These are phyloP conservation scores for Parnassius mnemosyne DNA, from an alignment of 2,888 invertebrate species.

Conservation along the genomic window DNA sequence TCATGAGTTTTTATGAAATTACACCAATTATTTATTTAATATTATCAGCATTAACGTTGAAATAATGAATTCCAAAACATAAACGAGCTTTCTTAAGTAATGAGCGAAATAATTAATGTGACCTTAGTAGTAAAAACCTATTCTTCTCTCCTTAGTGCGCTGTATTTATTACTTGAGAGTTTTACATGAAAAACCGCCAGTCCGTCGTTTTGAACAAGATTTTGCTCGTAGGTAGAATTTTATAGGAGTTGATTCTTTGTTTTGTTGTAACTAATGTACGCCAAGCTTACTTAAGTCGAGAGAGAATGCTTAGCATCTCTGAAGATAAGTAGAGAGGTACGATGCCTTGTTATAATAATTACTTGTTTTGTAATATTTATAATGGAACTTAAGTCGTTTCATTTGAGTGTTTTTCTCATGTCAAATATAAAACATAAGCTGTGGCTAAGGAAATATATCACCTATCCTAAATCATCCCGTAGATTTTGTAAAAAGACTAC, in stretches of 20 bases:
- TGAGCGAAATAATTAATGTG: slow-evolving; percentile 1
- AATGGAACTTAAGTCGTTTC: neutral
- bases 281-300: slow-evolving; percentile 10
- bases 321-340: slow-evolving; percentile 9
- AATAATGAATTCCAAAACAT: no score
- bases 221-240: slow-evolving; percentile 10
- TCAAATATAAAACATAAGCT: no score
- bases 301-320: slow-evolving; percentile 10
- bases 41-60: neutral
- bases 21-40: no score
- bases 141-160: no score
- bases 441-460: no score
- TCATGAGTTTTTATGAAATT: no score
- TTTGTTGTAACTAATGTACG: slow-evolving; percentile 17
- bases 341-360: slow-evolving; percentile 1
- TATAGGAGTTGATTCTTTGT: slow-evolving; percentile 16
- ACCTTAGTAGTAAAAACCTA: neutral
- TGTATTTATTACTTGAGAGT: neutral
- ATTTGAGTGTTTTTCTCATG: neutral
- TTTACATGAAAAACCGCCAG: neutral
- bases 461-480: no score
- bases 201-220: slow-evolving; percentile 10
- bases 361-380: slow-evolving; percentile 10
- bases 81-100: neutral
- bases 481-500: no score